Evolutionary conservation across 2,888 invertebrate genomes (phyloP).

Genomic region (Drosophila phalerata): DNA sequence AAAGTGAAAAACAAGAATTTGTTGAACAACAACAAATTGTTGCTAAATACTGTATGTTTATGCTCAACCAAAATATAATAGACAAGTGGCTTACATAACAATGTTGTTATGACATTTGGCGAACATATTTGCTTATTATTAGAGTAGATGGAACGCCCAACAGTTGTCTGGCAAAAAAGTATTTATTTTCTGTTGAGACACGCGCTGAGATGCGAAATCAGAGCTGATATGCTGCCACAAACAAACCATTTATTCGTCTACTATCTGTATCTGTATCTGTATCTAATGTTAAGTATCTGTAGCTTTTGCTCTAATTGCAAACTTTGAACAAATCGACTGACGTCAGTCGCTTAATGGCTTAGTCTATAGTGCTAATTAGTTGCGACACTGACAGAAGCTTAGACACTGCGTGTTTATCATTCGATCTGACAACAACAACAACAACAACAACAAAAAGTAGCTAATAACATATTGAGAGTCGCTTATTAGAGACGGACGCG

Average conservation of each 20-base stretch:
- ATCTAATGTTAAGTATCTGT: constrained; percentile 29
- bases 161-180: constrained; percentile 23
- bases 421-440: constrained; percentile 27
- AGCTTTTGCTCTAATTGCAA: constrained; percentile 55
- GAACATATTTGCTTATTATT: constrained; percentile 13
- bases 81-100: constrained; percentile 31
- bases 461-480: constrained; percentile 14
- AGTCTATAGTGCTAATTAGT: constrained; percentile 64
- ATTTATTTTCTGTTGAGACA: background rate
- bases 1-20: constrained; percentile 33
- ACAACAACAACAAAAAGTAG: constrained; percentile 2
- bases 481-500: constrained; percentile 36
- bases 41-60: constrained; percentile 35
- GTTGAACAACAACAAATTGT: constrained; percentile 24
- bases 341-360: constrained; percentile 50
- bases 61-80: constrained; percentile 27
- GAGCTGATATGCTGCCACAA: constrained; percentile 21
- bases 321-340: constrained; percentile 60
- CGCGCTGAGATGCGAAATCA: constrained; percentile 26
- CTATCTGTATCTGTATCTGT: constrained; percentile 6
- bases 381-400: constrained; percentile 48
- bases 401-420: constrained; percentile 48
- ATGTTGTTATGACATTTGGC: constrained; percentile 16
- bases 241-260: constrained; percentile 23
- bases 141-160: constrained; percentile 30